phyloP scores from a whole-genome alignment of 2,888 invertebrate genomes.

The Lithophane leautieri region DNA sequence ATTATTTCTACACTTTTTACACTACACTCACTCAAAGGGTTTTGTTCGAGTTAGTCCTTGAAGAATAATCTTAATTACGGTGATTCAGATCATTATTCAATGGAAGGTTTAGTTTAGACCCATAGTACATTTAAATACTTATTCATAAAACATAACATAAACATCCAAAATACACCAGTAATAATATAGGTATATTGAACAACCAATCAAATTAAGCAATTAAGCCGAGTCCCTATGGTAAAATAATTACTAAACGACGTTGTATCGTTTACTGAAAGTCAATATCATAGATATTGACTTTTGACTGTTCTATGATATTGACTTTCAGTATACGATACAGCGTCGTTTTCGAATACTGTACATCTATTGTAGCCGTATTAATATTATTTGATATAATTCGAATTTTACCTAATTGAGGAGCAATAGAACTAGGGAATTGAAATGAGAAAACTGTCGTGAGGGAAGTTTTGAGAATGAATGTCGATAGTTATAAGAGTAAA shows the following conservation, averaged over 20 bases:
- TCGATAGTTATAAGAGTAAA: not conserved
- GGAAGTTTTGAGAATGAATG: not conserved
- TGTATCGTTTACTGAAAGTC: not conserved
- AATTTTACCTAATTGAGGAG: not conserved
- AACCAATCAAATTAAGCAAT: not conserved
- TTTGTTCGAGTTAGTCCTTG: too few relatives aligned
- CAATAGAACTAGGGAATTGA: not conserved
- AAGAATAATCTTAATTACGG: too few relatives aligned
- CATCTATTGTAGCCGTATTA: not conserved
- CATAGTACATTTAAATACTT: too few relatives aligned
- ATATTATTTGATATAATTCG: not conserved
- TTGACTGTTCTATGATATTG: too few relatives aligned
- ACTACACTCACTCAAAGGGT: too few relatives aligned
- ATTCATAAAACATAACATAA: too few relatives aligned
- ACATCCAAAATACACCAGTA: not conserved
- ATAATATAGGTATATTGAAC: not conserved
- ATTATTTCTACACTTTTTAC: too few relatives aligned
- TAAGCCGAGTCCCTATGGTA: not conserved
- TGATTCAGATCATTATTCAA: too few relatives aligned
- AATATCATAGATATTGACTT: too few relatives aligned
- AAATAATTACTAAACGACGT: slow-evolving; percentile 14
- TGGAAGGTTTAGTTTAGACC: too few relatives aligned
- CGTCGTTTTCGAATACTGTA: not conserved
- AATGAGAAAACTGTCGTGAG: not conserved
- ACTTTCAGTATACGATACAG: too few relatives aligned